phyloP scores from a whole-genome alignment of 2,888 invertebrate species.

The Myopa tessellatipennis region DNA sequence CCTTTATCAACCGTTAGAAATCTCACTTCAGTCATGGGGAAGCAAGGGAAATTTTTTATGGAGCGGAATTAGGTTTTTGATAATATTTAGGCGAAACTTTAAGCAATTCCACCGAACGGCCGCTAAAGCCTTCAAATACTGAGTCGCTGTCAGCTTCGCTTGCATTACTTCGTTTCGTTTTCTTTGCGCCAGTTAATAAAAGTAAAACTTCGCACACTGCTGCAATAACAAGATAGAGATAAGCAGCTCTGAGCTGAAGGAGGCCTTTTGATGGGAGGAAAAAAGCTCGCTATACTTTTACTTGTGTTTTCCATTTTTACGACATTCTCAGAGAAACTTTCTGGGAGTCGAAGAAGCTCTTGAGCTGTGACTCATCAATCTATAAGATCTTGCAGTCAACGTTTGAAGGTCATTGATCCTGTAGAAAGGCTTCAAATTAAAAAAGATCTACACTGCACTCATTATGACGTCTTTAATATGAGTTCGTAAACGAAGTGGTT shows the following conservation, averaged over 20 bases:
- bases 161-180: neutral
- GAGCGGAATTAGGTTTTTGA: neutral
- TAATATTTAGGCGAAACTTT: neutral
- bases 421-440: too few relatives aligned
- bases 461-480: neutral
- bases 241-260: neutral
- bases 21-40: conserved; percentile 20
- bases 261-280: neutral
- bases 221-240: neutral
- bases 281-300: neutral
- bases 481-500: neutral
- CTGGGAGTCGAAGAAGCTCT: too few relatives aligned
- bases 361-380: too few relatives aligned
- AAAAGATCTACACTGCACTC: too few relatives aligned
- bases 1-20: neutral
- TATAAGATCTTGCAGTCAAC: too few relatives aligned
- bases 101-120: neutral
- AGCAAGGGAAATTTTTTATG: neutral
- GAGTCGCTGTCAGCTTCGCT: neutral
- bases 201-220: neutral
- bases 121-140: neutral
- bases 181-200: neutral
- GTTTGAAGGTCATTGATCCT: too few relatives aligned
- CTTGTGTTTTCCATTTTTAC: too few relatives aligned
- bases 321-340: too few relatives aligned